Conservation (phyloP, 64 coral and sea anemone genomes). For the Porites lutea region DNA sequence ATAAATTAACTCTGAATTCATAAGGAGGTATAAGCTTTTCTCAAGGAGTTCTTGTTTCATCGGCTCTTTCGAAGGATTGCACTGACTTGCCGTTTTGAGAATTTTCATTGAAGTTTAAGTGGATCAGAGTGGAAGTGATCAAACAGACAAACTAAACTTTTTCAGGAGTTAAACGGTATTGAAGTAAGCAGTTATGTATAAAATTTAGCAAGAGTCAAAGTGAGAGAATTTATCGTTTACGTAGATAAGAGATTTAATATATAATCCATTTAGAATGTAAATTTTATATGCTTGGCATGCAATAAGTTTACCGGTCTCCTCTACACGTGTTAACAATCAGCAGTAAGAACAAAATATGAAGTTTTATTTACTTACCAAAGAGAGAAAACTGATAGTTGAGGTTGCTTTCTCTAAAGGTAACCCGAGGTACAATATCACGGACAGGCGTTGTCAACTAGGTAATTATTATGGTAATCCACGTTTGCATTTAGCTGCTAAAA, state of each 20-base stretch:
- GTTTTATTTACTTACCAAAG: background rate
- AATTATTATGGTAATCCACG: slow-evolving; percentile 30
- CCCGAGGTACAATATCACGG: slow-evolving; percentile 6
- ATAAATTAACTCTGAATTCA: background rate
- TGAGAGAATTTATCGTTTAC: no score
- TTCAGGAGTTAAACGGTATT: no score
- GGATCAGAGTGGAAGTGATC: no score
- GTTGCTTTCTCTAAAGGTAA: background rate
- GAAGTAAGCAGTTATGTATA: no score
- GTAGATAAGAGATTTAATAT: no score
- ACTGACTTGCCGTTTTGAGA: background rate
- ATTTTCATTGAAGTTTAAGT: background rate
- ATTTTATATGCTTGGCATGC: background rate
- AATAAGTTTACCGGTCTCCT: background rate
- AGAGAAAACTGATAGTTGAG: slow-evolving; percentile 11
- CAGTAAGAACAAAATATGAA: background rate
- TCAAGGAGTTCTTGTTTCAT: background rate
- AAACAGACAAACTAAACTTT: no score
- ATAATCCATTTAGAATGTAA: no score
- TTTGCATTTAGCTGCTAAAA: slow-evolving; percentile 7
- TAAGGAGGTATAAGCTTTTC: background rate
- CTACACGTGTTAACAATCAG: background rate
- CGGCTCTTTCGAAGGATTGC: background rate
- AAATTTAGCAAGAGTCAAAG: no score
- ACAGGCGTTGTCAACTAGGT: slow-evolving; percentile 20